Conservation (phyloP, 1,140 invertebrate species). For the Vollenhovia emeryi region DNA sequence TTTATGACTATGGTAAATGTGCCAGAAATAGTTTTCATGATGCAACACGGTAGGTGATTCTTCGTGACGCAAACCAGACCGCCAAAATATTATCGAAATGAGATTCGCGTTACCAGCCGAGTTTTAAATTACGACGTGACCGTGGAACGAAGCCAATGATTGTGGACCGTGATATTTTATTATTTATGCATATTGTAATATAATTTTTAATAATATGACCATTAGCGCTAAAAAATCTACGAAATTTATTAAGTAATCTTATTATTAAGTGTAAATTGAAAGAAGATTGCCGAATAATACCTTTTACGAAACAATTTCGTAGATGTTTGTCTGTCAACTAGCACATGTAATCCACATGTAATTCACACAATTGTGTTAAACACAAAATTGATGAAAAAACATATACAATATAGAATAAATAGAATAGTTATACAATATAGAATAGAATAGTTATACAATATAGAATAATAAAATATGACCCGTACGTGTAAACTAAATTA, state of each 20-base stretch:
- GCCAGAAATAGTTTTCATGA: constrained; percentile 37
- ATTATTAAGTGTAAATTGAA: background rate
- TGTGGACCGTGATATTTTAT: background rate
- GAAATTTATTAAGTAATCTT: background rate
- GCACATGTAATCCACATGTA: background rate
- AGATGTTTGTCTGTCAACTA: background rate
- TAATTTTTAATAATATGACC: background rate
- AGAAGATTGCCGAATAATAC: background rate
- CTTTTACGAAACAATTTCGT: background rate
- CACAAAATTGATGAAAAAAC: background rate
- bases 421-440: background rate
- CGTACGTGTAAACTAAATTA: constrained; percentile 1
- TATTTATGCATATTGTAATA: background rate
- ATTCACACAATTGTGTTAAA: background rate
- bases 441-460: background rate
- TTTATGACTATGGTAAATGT: background rate
- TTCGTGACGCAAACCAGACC: constrained; percentile 5
- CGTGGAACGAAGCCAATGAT: constrained; percentile 56
- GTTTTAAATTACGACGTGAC: constrained; percentile 39
- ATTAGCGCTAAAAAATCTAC: constrained; percentile 1
- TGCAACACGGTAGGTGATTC: constrained; percentile 14
- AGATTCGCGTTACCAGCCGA: constrained; percentile 29
- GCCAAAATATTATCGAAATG: constrained; percentile 41
- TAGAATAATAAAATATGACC: background rate
- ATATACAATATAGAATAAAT: background rate